Percentiles rank a stretch among this genome's conserved stretches.
Conservation (phyloP, 2,113 vertebrate species). For the Brachirus orientalis region DNA sequence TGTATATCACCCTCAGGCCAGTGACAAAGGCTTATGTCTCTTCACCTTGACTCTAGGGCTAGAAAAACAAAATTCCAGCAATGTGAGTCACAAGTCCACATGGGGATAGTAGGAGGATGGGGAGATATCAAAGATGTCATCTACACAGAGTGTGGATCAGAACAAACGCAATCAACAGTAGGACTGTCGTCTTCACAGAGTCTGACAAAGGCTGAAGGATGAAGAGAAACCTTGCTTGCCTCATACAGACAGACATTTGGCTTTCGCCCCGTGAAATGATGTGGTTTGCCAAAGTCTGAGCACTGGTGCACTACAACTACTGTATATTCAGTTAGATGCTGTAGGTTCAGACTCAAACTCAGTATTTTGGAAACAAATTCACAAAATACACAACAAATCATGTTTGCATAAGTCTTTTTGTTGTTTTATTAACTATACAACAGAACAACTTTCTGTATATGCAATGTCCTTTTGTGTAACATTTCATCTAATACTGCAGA, state of each 20-base stretch:
- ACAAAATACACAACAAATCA: too few species aligned
- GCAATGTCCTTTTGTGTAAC: too few species aligned
- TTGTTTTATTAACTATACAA: too few species aligned
- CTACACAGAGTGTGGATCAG: neutral
- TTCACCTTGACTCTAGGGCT: slow-evolving; percentile 16
- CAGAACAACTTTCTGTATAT: too few species aligned
- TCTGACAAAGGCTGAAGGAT: slow-evolving; percentile 17
- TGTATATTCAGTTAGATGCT: slow-evolving; percentile 1
- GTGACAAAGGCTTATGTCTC: slow-evolving; percentile 28
- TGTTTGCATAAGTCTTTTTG: too few species aligned
- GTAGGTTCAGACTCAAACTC: too few species aligned
- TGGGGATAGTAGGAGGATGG: neutral
- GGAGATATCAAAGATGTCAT: neutral
- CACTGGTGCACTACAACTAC: slow-evolving; percentile 2
- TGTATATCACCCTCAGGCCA: slow-evolving; percentile 32
- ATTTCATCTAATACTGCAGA: too few species aligned
- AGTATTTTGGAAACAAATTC: too few species aligned
- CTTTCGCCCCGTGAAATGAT: slow-evolving; percentile 7
- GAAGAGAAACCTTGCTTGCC: slow-evolving; percentile 22
- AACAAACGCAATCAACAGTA: slow-evolving; percentile 8
- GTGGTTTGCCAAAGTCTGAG: neutral
- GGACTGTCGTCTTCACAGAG: slow-evolving; percentile 4
- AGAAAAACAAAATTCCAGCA: slow-evolving; percentile 54
- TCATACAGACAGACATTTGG: slow-evolving; percentile 5
- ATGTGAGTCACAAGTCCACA: slow-evolving; percentile 40